Conservation (phyloP, 2,888 invertebrate genomes). For the Heteromurus nitidus region DNA sequence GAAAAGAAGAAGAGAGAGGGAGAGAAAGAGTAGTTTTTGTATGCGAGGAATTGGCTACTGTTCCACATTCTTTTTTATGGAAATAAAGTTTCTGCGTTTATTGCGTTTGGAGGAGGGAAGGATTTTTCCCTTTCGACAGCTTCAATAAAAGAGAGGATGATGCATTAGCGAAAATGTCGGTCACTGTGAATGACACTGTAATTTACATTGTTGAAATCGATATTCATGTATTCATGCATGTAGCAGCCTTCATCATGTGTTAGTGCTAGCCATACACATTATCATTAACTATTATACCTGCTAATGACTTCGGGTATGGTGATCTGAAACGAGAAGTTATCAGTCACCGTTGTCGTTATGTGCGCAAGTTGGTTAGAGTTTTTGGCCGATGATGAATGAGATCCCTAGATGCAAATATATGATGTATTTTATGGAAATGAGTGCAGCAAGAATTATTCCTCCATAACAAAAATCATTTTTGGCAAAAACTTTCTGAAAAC, state of each 20-base stretch:
- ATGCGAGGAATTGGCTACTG: too few species aligned
- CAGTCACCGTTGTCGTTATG: background rate
- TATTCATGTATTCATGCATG: background rate
- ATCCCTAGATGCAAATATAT: too few species aligned
- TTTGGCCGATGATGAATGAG: too few species aligned
- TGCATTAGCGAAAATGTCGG: background rate
- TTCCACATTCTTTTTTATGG: background rate
- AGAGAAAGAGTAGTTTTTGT: too few species aligned
- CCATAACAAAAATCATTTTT: too few species aligned
- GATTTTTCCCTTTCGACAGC: background rate
- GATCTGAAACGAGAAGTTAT: background rate
- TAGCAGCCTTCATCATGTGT: background rate
- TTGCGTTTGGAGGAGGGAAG: background rate
- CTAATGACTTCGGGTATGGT: background rate
- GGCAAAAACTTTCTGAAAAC: too few species aligned
- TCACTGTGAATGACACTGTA: background rate
- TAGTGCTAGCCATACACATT: background rate
- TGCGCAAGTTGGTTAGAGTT: too few species aligned
- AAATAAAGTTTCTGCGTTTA: background rate
- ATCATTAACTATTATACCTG: background rate
- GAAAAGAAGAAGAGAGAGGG: too few species aligned
- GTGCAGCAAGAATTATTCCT: too few species aligned
- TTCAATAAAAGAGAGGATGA: background rate
- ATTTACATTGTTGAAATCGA: background rate
- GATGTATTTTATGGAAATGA: too few species aligned